Evolutionary conservation across 2,797 vertebrate genomes (phyloP).

Genomic region (Botia almorhae): DNA sequence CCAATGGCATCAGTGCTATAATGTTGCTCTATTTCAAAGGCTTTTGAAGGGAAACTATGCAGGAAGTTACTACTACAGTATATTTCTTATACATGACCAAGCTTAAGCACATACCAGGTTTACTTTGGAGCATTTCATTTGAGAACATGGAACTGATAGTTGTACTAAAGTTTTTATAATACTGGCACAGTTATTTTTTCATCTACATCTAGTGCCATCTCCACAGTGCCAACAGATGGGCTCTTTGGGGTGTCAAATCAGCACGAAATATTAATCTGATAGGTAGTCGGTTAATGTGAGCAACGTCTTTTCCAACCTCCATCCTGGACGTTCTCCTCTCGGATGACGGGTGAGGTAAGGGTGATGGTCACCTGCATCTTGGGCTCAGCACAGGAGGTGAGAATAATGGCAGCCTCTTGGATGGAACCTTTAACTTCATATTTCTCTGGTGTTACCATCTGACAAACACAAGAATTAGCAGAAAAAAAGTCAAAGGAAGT

Average conservation of each 20-base stretch:
- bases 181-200: too few species aligned
- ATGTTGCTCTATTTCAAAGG: conserved; percentile 28
- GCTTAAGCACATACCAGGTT: conserved; percentile 67
- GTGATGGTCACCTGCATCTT: conserved; percentile 99
- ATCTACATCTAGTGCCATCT: conserved; percentile 39
- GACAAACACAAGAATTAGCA: conserved; percentile 58
- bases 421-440: conserved; percentile 92
- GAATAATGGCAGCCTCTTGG: conserved; percentile 90
- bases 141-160: neutral
- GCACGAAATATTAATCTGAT: conserved; percentile 71
- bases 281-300: conserved; percentile 55
- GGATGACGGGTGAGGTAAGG: conserved; percentile 95
- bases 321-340: conserved; percentile 90
- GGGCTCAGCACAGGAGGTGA: conserved; percentile 89
- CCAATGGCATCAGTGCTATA: too few species aligned
- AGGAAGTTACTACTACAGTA: neutral
- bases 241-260: conserved; percentile 77
- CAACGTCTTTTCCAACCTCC: conserved; percentile 88
- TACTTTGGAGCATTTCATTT: conserved; percentile 19
- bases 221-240: conserved; percentile 90
- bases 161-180: neutral
- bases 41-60: conserved; percentile 65
- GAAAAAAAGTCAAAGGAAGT: conserved; percentile 9
- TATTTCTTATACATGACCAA: conserved; percentile 46
- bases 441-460: conserved; percentile 96